phyloP scores from a whole-genome alignment of 1,140 invertebrate species.

The Micrasema longulum region DNA sequence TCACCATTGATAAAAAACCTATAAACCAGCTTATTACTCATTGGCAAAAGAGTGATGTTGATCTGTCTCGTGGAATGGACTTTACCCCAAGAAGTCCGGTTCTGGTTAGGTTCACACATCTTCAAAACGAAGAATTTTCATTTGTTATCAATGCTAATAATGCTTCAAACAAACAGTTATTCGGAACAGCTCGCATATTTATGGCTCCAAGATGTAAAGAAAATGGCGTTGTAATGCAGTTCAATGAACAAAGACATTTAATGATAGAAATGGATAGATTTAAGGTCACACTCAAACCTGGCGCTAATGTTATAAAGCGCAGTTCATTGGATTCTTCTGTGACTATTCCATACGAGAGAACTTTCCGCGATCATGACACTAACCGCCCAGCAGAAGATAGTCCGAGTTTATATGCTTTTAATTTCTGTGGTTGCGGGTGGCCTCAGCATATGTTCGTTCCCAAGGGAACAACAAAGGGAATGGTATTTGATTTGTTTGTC shows the following conservation, averaged over 20 bases:
- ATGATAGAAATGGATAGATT: slow-evolving; percentile 87
- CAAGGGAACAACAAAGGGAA: slow-evolving; percentile 77
- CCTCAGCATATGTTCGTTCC: slow-evolving; percentile 87
- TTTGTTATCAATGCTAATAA: slow-evolving; percentile 77
- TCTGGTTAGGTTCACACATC: slow-evolving; percentile 77
- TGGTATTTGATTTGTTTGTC: slow-evolving; percentile 78
- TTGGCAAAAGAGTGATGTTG: slow-evolving; percentile 81
- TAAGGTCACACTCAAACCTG: slow-evolving; percentile 70
- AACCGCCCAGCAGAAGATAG: slow-evolving; percentile 67
- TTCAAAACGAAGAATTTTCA: slow-evolving; percentile 78
- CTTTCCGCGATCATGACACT: slow-evolving; percentile 72
- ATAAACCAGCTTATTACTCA: slow-evolving; percentile 73
- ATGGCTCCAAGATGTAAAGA: slow-evolving; percentile 79
- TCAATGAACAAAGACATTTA: slow-evolving; percentile 75
- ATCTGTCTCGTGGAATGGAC: slow-evolving; percentile 80
- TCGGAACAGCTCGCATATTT: slow-evolving; percentile 81
- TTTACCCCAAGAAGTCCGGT: slow-evolving; percentile 78
- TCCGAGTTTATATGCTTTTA: slow-evolving; percentile 70
- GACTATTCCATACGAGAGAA: slow-evolving; percentile 79
- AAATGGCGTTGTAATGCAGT: slow-evolving; percentile 71
- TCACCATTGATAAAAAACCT: slow-evolving; percentile 63
- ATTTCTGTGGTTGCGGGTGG: slow-evolving; percentile 90
- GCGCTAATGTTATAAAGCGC: slow-evolving; percentile 73
- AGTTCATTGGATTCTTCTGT: slow-evolving; percentile 75
- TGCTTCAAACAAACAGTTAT: slow-evolving; percentile 58